Evolutionary conservation across 2,797 vertebrate species (phyloP), one percentile per base, ranked within the genome.

Genomic region (Mareca strepera): DNA sequence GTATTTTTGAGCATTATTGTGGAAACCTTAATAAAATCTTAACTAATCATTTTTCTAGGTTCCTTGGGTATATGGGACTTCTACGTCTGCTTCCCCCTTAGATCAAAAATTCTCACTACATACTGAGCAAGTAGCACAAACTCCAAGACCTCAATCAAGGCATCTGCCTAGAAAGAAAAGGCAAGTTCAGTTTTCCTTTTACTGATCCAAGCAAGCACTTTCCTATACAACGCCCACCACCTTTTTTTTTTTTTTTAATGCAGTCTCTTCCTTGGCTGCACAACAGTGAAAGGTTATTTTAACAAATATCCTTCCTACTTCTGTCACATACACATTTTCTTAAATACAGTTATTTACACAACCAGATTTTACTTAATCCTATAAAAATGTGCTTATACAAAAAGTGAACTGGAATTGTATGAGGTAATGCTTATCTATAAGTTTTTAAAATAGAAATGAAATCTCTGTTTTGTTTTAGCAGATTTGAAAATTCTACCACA

Each of bases 41-140:
- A 48, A 39, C 69, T 37, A 33, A 63, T 80, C 6, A 66, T 83
- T 82, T 91, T 91, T 79, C 56, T 66, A 98, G 98, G 95, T 95
- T 78, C 72, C 87, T 74, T 66, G 81, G 41, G 25, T 74, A 16
- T 35, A 21, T 70, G 78, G 79, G 59, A 93, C 80, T 75, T 33
- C 83, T 86, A 6, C 29, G 74, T 66, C 96, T 39, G 17, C 76
- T 79, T 91, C 91, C 9, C 82, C 68, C 63, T 74, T 41, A n/a
- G 77, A 85, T 72, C 58, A 95, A 33, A 78, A 96, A 20, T 62
- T 55, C 35, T 78, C 87, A 16, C 37, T 59, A 3, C 0, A 0
- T 41, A 39, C 72, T 89, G 86, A 95, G 55, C 59, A 79, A 82
- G 67, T 76, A 55, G 50, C 62, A 43, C 56, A 79, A n/a, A 44